A percentile compares a stretch with the other conserved stretches of the same genome.
These are phyloP conservation scores for Ligdia adustata DNA, from an alignment of 2,888 invertebrate species.

Conservation along the genomic window DNA sequence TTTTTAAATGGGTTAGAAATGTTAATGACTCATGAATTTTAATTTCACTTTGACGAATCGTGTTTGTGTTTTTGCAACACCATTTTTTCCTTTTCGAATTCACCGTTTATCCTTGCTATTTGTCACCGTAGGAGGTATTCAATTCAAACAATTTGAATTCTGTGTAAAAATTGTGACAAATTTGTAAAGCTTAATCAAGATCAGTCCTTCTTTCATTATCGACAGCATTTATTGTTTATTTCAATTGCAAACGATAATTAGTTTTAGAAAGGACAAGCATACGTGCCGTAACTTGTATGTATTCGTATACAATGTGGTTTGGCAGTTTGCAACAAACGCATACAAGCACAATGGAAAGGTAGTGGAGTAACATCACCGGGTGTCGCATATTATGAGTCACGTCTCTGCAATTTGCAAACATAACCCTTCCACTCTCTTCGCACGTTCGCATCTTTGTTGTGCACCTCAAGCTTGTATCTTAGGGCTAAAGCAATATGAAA, in stretches of 20 bases:
- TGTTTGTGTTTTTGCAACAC: conserved; percentile 1
- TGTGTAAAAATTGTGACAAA: too few species aligned
- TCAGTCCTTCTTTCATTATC: too few species aligned
- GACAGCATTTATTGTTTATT: too few species aligned
- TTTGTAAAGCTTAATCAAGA: too few species aligned
- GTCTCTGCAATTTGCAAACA: conserved; percentile 41
- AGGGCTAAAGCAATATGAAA: not conserved
- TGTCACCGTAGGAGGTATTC: too few species aligned
- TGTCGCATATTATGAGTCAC: conserved; percentile 45
- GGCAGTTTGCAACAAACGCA: conserved; percentile 36
- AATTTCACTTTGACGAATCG: conserved; percentile 25
- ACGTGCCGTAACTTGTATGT: conserved; percentile 13
- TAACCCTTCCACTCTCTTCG: conserved; percentile 9
- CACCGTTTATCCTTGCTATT: not conserved
- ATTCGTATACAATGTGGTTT: conserved; percentile 22
- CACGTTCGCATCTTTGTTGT: conserved; percentile 2
- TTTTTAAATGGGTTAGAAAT: conserved; percentile 33
- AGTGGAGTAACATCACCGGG: conserved; percentile 34
- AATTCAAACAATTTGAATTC: too few species aligned
- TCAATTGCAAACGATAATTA: too few species aligned
- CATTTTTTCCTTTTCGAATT: not conserved
- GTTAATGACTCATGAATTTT: conserved; percentile 17
- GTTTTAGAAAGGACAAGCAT: not conserved
- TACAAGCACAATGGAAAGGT: conserved; percentile 44
- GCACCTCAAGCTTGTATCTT: not conserved